phyloP scores from a whole-genome alignment of 2,113 vertebrate genomes.

The Trichomycterus rosablanca region DNA sequence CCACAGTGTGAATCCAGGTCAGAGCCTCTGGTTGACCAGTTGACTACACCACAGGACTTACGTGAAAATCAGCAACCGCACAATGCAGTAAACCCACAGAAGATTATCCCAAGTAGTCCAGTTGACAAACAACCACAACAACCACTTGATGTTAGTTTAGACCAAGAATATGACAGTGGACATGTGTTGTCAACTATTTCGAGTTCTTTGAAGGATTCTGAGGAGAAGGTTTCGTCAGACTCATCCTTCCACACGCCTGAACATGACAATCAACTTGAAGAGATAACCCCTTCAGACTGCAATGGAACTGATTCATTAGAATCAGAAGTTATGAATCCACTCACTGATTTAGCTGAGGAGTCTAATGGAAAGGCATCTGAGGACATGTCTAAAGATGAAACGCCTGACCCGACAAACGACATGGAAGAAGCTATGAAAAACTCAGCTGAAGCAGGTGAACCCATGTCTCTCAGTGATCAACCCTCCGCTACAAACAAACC shows the following conservation, averaged over 20 bases:
- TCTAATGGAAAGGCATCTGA: neutral
- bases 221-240: conserved; percentile 34
- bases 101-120: conserved; percentile 10
- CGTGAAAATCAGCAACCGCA: neutral
- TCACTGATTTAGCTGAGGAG: neutral
- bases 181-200: conserved; percentile 41
- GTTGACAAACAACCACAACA: conserved; percentile 1
- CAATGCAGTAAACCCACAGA: conserved; percentile 15
- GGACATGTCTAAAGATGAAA: conserved; percentile 38
- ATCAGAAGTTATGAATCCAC: conserved; percentile 20
- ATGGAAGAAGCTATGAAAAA: neutral
- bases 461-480: neutral
- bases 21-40: conserved; percentile 25
- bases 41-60: conserved; percentile 17
- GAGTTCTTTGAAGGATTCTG: conserved; percentile 46
- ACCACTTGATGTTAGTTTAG: neutral
- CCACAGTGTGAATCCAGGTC: conserved; percentile 22
- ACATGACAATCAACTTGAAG: conserved; percentile 21
- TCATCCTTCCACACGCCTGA: conserved; percentile 51
- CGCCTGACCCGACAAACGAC: conserved; percentile 19
- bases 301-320: neutral
- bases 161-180: conserved; percentile 4
- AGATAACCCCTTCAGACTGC: neutral
- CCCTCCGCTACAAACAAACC: neutral
- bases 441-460: neutral